Evolutionary conservation across 2,113 vertebrate genomes (phyloP), one percentile per base, ranked within the genome.

Genomic region (Xenus cinereus): DNA sequence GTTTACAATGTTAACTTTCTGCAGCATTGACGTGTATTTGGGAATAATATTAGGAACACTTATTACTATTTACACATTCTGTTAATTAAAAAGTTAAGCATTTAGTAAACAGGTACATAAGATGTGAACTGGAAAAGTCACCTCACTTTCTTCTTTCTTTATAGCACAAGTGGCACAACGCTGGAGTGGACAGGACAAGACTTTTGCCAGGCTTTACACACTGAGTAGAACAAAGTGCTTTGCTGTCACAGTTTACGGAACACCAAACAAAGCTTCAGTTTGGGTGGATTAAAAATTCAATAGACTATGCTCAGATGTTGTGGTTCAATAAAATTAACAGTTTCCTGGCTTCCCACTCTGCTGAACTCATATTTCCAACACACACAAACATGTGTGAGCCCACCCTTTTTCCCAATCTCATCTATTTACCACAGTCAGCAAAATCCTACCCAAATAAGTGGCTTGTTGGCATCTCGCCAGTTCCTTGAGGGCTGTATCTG

Each of bases 401-500:
- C 68, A 85, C 51, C n/a, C 21, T 77, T 71, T 64, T 86, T 66
- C 35, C 56, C 62, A 51, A 7, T 5, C 62, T 75, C 59, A 64
- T 51, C 43, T 77, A 66, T 77, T 80, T 22, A 10, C 32, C 59
- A 79, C 28, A 83, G 43, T 78, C 93, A 94, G 90, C 63, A 93
- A 88, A 96, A 81, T 69, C 87, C 20, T 17, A 24, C 50, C 39
- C 75, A 77, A 85, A 27, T 16, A 90, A 64, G 46, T 27, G 75
- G 32, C 59, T 92, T 35, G 1, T 15, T 93, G 95, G 92, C 76
- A 48, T 60, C 51, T 59, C 13, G 32, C 92, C 93, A 81, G 1
- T 14, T 84, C 79, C 93, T 63, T 86, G 59, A 68, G 88, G 90
- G 81, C 39, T 26, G 28, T 60, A 45, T 91, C 71, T 83, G 67